Conservation (phyloP, 2,113 vertebrate genomes). For the Trochalopteron elliotii region DNA sequence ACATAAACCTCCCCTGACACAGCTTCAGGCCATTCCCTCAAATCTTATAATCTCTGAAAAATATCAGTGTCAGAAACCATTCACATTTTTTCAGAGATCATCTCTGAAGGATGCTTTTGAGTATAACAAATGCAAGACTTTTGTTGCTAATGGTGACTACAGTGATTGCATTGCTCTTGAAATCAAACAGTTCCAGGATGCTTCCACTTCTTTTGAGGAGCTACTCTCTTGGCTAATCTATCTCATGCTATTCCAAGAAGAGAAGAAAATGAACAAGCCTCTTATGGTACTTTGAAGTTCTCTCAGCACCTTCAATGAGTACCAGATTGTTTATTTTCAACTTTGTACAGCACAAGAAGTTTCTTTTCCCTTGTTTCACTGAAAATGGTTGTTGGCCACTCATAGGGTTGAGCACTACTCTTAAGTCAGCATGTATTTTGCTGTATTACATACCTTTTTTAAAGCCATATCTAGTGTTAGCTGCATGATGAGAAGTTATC, state of each 20-base stretch:
- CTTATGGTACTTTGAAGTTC: neutral
- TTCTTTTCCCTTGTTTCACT: neutral
- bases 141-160: neutral
- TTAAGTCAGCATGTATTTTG: neutral
- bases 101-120: neutral
- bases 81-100: neutral
- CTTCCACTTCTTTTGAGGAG: neutral
- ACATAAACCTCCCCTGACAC: neutral
- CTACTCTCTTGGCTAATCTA: neutral
- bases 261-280: neutral
- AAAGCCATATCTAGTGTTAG: neutral
- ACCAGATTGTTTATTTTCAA: neutral
- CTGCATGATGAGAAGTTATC: neutral
- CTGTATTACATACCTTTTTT: neutral
- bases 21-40: neutral
- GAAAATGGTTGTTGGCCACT: neutral
- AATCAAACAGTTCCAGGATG: neutral
- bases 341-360: neutral
- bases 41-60: neutral
- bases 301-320: accelerated
- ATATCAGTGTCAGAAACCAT: neutral
- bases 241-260: neutral
- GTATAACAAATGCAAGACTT: neutral
- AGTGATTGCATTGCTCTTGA: neutral
- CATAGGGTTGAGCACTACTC: neutral